These are phyloP conservation scores for Cyrtodaria siliqua DNA, from an alignment of 2,888 invertebrate genomes.

Conservation along the genomic window DNA sequence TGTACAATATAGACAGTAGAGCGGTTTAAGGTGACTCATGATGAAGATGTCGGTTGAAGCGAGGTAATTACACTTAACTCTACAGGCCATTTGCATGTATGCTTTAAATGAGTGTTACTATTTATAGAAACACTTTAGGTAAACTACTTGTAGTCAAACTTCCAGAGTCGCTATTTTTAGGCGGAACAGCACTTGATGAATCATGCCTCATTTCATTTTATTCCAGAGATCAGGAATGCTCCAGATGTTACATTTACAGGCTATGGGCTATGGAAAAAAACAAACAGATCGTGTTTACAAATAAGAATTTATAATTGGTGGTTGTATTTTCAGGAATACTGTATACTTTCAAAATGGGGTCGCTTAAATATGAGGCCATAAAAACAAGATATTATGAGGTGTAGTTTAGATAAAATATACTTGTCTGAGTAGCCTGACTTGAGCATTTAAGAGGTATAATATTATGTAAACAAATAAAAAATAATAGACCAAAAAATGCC, in stretches of 20 bases:
- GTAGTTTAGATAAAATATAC: no score
- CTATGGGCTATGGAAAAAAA: no score
- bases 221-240: neutral
- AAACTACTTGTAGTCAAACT: constrained; percentile 24
- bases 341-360: neutral
- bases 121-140: constrained; percentile 42
- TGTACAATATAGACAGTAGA: neutral
- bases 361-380: neutral
- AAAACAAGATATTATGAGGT: no score
- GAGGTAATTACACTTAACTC: constrained; percentile 12
- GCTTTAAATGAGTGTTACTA: constrained; percentile 40
- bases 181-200: neutral
- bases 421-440: no score
- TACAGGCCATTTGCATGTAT: constrained; percentile 38
- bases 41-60: neutral
- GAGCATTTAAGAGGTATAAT: no score
- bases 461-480: no score
- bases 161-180: neutral
- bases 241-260: no score
- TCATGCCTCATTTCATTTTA: neutral
- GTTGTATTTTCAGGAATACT: neutral
- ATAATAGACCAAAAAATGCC: no score
- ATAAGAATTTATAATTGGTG: neutral
- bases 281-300: no score
- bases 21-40: no score